Conservation (phyloP, 2,888 invertebrate genomes). For the Leptinotarsa haldemani region DNA sequence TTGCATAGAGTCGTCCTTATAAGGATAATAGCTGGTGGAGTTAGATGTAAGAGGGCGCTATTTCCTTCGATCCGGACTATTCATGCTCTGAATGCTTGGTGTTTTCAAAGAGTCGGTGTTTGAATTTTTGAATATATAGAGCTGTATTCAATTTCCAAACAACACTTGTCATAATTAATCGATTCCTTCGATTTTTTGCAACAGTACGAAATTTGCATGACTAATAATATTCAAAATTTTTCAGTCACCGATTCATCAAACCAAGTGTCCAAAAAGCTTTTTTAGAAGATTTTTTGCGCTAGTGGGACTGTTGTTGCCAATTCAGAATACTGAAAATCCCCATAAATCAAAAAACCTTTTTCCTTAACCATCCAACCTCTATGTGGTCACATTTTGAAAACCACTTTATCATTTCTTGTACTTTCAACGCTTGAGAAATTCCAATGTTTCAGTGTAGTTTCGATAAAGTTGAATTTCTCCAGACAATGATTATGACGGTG, state of each 20-base stretch:
- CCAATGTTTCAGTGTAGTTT: too few relatives aligned
- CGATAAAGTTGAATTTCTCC: too few relatives aligned
- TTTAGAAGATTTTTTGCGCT: conserved; percentile 17
- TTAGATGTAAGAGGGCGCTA: not conserved
- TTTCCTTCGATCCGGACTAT: not conserved
- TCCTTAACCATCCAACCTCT: too few relatives aligned
- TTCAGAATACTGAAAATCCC: conserved; percentile 1
- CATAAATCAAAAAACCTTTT: not conserved
- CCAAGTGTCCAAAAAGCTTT: not conserved
- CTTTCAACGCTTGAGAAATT: too few relatives aligned
- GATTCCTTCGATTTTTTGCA: too few relatives aligned
- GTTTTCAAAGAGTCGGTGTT: not conserved
- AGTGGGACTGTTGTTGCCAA: conserved; percentile 13
- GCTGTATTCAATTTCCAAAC: too few relatives aligned
- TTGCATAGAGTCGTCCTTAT: not conserved
- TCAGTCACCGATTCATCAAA: not conserved
- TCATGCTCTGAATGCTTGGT: not conserved
- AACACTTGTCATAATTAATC: too few relatives aligned
- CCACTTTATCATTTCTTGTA: too few relatives aligned
- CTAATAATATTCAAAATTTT: not conserved
- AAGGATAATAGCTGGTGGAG: not conserved
- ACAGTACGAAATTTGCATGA: not conserved
- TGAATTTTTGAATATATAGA: not conserved
- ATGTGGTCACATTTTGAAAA: too few relatives aligned
- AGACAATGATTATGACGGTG: too few relatives aligned